Percentiles rank a stretch among this genome's conserved stretches.
Evolutionary conservation across 2,797 vertebrate genomes (phyloP).

Genomic region (Esox masquinongy): DNA sequence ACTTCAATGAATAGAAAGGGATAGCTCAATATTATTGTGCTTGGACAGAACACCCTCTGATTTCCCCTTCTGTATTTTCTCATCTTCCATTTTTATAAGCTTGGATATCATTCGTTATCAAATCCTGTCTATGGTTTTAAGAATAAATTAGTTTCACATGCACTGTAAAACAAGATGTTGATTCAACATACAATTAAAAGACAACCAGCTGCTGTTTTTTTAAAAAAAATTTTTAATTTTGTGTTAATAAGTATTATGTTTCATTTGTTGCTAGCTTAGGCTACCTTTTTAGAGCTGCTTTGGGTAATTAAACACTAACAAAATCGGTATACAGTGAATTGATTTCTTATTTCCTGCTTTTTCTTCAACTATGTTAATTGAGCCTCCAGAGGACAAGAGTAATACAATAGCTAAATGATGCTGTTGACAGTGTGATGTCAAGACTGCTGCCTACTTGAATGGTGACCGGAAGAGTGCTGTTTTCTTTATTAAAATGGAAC

Average conservation of each 20-base stretch:
- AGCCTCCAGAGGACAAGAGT: not conserved
- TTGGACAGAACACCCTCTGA: constrained; percentile 21
- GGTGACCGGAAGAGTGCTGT: not conserved
- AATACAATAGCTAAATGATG: not conserved
- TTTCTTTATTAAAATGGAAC: not conserved
- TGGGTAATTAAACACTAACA: not conserved
- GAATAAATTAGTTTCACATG: no score
- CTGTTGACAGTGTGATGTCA: not conserved
- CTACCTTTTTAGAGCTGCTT: not conserved
- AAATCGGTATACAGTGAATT: not conserved
- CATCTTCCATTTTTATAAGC: not conserved
- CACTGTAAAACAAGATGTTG: no score
- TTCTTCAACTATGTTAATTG: not conserved
- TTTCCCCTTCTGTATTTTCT: not conserved
- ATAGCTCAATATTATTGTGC: constrained; percentile 20
- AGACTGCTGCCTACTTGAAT: not conserved
- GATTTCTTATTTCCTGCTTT: not conserved
- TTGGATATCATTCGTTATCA: not conserved
- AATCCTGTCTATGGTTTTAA: not conserved
- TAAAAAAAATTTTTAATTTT: not conserved
- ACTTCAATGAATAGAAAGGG: not conserved
- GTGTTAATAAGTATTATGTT: not conserved
- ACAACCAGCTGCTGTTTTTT: no score
- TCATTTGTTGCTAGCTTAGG: not conserved
- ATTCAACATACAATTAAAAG: no score